A percentile compares a stretch with the other conserved stretches of the same genome.
Conservation (phyloP, 2,888 invertebrate genomes). For the Lordiphosa andalusiaca region DNA sequence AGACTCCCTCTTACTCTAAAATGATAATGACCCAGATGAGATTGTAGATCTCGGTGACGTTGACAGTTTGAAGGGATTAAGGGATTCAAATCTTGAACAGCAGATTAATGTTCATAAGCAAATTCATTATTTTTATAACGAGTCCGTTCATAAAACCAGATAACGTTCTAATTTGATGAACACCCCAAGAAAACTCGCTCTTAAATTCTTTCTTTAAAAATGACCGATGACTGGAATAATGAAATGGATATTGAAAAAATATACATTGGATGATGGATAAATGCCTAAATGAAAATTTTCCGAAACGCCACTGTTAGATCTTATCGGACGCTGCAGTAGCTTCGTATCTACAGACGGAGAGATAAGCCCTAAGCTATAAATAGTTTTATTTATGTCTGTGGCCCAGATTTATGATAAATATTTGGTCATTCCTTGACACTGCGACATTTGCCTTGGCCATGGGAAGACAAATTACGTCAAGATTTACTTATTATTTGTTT, state of each 20-base stretch:
- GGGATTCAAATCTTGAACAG: no score
- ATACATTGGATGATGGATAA: no score
- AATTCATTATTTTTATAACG: no score
- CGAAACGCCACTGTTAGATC: not conserved
- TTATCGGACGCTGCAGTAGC: slow-evolving; percentile 28
- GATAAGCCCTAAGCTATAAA: slow-evolving; percentile 28
- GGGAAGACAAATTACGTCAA: slow-evolving; percentile 1
- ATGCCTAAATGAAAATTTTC: no score
- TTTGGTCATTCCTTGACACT: slow-evolving; percentile 9
- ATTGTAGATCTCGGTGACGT: not conserved
- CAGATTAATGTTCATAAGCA: no score
- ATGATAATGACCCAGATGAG: not conserved
- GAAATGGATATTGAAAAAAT: no score
- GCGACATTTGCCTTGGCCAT: slow-evolving; percentile 1
- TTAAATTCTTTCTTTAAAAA: no score
- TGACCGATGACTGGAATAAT: no score
- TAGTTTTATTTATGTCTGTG: slow-evolving; percentile 24
- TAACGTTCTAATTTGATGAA: no score
- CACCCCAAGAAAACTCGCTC: no score
- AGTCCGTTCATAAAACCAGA: no score
- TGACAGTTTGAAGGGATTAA: no score
- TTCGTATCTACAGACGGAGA: slow-evolving; percentile 19
- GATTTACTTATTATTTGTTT: not conserved
- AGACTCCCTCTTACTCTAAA: not conserved
- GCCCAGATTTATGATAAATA: slow-evolving; percentile 29